A percentile compares a stretch with the other conserved stretches of the same genome.
phyloP scores from a whole-genome alignment of 2,113 vertebrate species.

The Neolamprologus caudopunctatus region DNA sequence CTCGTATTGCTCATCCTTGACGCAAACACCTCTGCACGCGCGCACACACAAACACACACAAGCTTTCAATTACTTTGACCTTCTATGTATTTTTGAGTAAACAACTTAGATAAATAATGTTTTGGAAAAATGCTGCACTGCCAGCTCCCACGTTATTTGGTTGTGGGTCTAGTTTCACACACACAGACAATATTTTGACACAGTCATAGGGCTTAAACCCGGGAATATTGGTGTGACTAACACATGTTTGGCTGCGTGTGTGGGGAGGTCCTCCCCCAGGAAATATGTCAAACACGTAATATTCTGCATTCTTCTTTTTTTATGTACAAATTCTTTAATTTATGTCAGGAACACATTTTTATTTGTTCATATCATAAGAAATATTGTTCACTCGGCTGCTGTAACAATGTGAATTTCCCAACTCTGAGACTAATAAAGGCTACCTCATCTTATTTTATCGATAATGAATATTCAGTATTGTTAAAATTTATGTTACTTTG shows the following conservation, averaged over 20 bases:
- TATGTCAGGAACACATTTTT: background rate
- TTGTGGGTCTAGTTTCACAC: background rate
- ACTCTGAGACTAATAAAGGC: background rate
- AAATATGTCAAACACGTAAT: background rate
- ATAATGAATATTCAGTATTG: background rate
- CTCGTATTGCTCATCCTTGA: background rate
- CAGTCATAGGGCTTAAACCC: background rate
- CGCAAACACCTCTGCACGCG: background rate
- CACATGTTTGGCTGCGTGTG: background rate
- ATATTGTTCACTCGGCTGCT: background rate
- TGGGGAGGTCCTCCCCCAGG: background rate
- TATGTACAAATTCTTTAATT: background rate
- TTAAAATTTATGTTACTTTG: background rate
- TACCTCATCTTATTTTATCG: background rate
- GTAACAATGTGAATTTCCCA: background rate
- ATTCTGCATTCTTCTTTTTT: background rate
- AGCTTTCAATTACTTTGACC: background rate
- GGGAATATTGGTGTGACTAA: background rate
- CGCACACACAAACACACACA: background rate
- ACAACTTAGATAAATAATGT: background rate
- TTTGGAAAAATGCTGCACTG: background rate
- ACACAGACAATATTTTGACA: background rate
- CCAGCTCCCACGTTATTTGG: background rate
- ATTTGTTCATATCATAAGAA: background rate
- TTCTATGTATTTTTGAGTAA: background rate